phyloP scores from a whole-genome alignment of 1,140 invertebrate genomes.

The Gonatopus flavifemur region DNA sequence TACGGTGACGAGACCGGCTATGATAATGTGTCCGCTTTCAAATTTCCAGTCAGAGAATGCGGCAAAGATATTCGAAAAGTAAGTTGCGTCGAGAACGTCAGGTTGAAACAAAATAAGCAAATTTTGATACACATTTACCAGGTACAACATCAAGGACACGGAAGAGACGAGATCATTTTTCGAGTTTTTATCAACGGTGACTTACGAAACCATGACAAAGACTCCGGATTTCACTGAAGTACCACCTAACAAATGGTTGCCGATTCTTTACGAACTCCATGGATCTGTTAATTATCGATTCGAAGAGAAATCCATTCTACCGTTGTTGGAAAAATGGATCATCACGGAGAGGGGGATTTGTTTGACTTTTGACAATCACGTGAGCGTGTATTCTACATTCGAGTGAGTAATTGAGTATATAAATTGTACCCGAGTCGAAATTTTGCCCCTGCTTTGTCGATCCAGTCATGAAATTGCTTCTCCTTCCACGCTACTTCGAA shows the following conservation, averaged over 20 bases:
- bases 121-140: slow-evolving; percentile 1
- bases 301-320: background rate
- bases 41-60: no score
- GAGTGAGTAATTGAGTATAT: slow-evolving; percentile 19
- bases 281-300: background rate
- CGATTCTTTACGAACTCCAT: slow-evolving; percentile 25
- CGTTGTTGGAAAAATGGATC: slow-evolving; percentile 2
- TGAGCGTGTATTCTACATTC: slow-evolving; percentile 11
- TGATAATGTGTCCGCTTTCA: slow-evolving; percentile 21
- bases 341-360: slow-evolving; percentile 30
- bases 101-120: background rate
- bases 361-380: slow-evolving; percentile 4
- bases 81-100: no score
- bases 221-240: slow-evolving; percentile 15
- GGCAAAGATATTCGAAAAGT: slow-evolving; percentile 29
- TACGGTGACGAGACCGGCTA: slow-evolving; percentile 9
- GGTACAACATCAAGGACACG: slow-evolving; percentile 26
- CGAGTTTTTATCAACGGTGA: slow-evolving; percentile 16
- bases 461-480: background rate
- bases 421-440: background rate
- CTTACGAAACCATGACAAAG: slow-evolving; percentile 14
- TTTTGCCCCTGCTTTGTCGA: no score
- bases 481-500: background rate
- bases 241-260: slow-evolving; percentile 20
- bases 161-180: slow-evolving; percentile 27